Conservation (phyloP, 2,797 vertebrate genomes). For the Nyctalus aviator region DNA sequence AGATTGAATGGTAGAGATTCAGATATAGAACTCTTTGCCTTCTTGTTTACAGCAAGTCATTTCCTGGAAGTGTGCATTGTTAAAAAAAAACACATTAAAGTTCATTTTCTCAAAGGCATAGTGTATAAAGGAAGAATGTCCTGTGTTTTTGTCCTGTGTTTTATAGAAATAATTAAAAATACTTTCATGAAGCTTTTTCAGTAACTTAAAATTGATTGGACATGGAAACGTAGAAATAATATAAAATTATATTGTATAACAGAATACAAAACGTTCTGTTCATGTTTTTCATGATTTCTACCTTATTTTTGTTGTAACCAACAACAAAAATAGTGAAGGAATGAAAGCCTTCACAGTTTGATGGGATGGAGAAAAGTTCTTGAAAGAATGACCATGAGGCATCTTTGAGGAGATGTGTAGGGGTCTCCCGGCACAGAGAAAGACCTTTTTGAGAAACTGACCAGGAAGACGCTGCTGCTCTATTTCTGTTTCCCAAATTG, state of each 20-base stretch:
- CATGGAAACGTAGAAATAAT: not conserved
- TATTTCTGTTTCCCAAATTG: not conserved
- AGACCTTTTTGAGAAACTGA: not conserved
- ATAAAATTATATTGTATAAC: constrained; percentile 1
- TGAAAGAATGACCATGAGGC: not conserved
- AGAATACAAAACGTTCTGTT: not conserved
- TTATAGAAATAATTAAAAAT: constrained; percentile 53
- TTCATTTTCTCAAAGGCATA: not conserved
- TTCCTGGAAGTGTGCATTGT: not conserved
- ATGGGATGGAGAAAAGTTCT: not conserved
- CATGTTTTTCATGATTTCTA: not conserved
- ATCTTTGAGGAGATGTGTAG: not conserved
- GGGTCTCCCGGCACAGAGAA: not conserved
- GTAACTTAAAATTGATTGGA: constrained; percentile 13
- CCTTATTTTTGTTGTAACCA: not conserved
- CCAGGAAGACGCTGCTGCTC: not conserved
- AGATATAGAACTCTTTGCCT: not conserved
- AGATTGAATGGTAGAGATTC: constrained; percentile 17
- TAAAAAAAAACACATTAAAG: constrained; percentile 4
- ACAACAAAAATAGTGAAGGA: not conserved
- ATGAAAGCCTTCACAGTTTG: not conserved
- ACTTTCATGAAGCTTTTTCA: not conserved
- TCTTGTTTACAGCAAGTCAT: not conserved
- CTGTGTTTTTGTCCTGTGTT: not conserved
- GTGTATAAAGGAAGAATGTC: not conserved